phyloP scores from a whole-genome alignment of 1,140 invertebrate species.

The Zaprionus taronus region DNA sequence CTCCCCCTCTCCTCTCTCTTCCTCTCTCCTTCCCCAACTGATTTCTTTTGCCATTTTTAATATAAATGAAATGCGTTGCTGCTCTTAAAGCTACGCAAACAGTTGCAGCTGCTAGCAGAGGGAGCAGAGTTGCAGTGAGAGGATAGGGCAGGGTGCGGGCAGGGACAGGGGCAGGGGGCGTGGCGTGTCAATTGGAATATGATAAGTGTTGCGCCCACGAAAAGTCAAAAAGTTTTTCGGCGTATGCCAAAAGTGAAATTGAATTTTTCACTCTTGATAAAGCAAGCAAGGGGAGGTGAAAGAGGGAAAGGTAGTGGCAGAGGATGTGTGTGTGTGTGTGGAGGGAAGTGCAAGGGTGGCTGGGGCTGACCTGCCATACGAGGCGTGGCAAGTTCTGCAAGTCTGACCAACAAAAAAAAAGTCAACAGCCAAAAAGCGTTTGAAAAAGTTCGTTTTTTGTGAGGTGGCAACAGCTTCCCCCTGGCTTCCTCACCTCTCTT shows the following conservation, averaged over 20 bases:
- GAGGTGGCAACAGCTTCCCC: background rate
- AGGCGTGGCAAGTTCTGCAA: slow-evolving; percentile 19
- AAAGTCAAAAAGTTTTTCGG: slow-evolving; percentile 38
- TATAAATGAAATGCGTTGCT: slow-evolving; percentile 17
- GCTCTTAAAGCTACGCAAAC: slow-evolving; percentile 38
- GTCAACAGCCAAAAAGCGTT: slow-evolving; percentile 43
- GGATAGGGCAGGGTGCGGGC: too few species aligned
- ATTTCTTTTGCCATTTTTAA: slow-evolving; percentile 32
- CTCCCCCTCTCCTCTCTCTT: background rate
- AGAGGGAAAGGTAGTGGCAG: background rate
- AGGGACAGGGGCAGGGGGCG: background rate
- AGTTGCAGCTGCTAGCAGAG: slow-evolving; percentile 19
- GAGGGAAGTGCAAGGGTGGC: background rate
- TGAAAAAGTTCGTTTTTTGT: slow-evolving; percentile 45
- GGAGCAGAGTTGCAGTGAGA: background rate
- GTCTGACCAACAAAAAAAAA: slow-evolving; percentile 54
- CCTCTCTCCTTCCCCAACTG: background rate
- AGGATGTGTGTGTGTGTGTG: background rate
- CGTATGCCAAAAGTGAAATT: slow-evolving; percentile 73
- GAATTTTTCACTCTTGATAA: slow-evolving; percentile 77
- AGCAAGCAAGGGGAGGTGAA: slow-evolving; percentile 9
- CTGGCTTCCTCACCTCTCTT: slow-evolving; percentile 1
- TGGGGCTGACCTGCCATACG: slow-evolving; percentile 29
- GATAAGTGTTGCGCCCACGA: slow-evolving; percentile 66
- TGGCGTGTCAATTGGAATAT: slow-evolving; percentile 58